These are phyloP conservation scores for Shargacucullia verbasci DNA, from an alignment of 2,888 invertebrate genomes.

Conservation along the genomic window DNA sequence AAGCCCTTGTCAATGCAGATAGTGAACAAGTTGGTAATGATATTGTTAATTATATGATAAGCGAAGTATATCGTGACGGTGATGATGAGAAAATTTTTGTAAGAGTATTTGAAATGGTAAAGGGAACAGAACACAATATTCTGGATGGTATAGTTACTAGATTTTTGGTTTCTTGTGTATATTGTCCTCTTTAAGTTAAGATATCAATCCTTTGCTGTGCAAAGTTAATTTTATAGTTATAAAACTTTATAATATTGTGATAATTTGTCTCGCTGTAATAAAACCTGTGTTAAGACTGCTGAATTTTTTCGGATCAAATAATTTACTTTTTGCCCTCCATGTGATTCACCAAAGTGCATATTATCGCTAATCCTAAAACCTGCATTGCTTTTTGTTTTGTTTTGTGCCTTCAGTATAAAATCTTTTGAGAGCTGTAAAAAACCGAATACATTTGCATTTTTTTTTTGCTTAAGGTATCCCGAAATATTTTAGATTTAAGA, in stretches of 20 bases:
- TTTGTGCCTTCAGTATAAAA: constrained; percentile 32
- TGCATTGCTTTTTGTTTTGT: constrained; percentile 35
- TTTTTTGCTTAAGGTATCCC: constrained; percentile 10
- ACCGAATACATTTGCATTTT: constrained; percentile 19
- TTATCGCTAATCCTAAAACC: constrained; percentile 53
- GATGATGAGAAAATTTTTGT: neutral
- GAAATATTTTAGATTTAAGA: neutral
- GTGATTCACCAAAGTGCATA: constrained; percentile 56
- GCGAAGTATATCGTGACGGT: neutral
- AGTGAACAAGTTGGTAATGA: constrained; percentile 26
- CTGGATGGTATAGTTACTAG: too few relatives aligned
- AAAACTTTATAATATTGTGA: constrained; percentile 27
- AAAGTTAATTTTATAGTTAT: constrained; percentile 3
- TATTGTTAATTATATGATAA: constrained; percentile 21
- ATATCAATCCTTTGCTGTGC: neutral
- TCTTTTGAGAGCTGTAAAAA: constrained; percentile 39
- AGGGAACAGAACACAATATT: neutral
- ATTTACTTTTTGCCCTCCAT: constrained; percentile 41
- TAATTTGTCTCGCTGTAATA: constrained; percentile 33
- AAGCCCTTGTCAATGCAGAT: constrained; percentile 41
- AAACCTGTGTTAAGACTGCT: constrained; percentile 10
- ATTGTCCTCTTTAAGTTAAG: neutral
- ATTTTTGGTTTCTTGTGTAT: neutral
- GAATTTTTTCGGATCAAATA: constrained; percentile 21
- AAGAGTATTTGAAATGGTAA: neutral